Evolutionary conservation across 2,113 vertebrate species (phyloP).

Genomic region (Aspiorhynchus laticeps): DNA sequence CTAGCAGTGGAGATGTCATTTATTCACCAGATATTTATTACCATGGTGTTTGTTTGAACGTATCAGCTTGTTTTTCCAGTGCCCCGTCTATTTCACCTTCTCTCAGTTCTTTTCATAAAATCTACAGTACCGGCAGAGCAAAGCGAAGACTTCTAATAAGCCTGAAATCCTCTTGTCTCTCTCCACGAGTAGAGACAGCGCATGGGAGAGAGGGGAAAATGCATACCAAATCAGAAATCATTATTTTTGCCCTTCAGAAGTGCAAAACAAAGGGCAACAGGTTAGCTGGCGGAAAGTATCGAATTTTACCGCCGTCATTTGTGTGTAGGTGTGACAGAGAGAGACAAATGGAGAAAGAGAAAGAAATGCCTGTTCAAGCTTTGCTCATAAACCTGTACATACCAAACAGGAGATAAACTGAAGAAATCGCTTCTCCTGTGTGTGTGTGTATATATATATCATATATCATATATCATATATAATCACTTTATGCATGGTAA

Average conservation of each 20-base stretch:
- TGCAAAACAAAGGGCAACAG: slow-evolving; percentile 63
- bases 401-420: neutral
- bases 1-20: slow-evolving; percentile 66
- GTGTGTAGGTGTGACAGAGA: slow-evolving; percentile 49
- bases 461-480: too few species aligned
- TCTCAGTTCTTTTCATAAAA: slow-evolving; percentile 35
- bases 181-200: slow-evolving; percentile 59
- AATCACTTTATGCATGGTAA: too few species aligned
- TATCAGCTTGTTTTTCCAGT: slow-evolving; percentile 62
- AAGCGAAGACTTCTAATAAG: slow-evolving; percentile 69
- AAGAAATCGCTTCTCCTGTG: slow-evolving; percentile 1
- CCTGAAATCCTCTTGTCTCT: slow-evolving; percentile 58
- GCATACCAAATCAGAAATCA: slow-evolving; percentile 73
- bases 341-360: slow-evolving; percentile 10
- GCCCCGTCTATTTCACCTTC: slow-evolving; percentile 13
- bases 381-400: neutral
- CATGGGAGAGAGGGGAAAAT: slow-evolving; percentile 59
- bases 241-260: slow-evolving; percentile 71
- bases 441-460: too few species aligned
- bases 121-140: slow-evolving; percentile 45
- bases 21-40: slow-evolving; percentile 74
- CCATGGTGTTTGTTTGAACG: slow-evolving; percentile 59
- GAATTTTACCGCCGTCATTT: slow-evolving; percentile 52
- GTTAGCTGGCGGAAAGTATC: slow-evolving; percentile 63
- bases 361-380: neutral